Base-by-base conservation (phyloP, 2,888 invertebrate genomes). In the Noctua janthina region DNA sequence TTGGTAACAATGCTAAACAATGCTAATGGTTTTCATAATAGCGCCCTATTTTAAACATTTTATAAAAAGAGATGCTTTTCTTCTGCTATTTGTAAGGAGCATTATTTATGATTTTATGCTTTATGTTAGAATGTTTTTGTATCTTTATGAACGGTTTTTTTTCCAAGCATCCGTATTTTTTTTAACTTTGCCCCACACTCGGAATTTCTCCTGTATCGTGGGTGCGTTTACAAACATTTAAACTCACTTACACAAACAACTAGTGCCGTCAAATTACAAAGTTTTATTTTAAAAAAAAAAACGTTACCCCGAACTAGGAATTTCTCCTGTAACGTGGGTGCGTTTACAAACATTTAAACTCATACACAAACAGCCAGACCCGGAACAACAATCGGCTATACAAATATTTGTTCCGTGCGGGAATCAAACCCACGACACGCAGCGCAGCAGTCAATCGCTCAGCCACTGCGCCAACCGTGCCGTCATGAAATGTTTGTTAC, bases 21-120 rank as follows among this genome's bases (percentile, higher is more conserved):
- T 91, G 91, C 92, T 92, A 91, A 92, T 92, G 91, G 91, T 89
- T 91, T 91, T 87, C 90, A 86, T 92, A 92, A 92, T 91, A 90
- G 87, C 85, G 82, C 87, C 83, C 88, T 91, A 90, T 90, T 92
- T 91, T 78, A 83, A 87, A 86, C 84, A 79, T 88, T 89, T 88
- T 87, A 56, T 82, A 78, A 82, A 56, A 85, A 83, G 77, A 66
- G 81, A 84, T 84, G 82, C 71, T 84, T 84, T 81, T 81, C 79
- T 86, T 80, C 56, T 62, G 56, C 73, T 72, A 76, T 79, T 79
- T 83, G 71, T 73, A 76, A 69, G 78, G 59, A 69, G 7, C 51
- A 20, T 81, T 76, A 82, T 78, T 81, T 76, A 59, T 56, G 23
- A 56, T 56, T 56, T 56, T 56, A 54, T 67, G 43, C 23, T 77